Conservation (phyloP, 2,888 invertebrate genomes). For the Plutella xylostella region DNA sequence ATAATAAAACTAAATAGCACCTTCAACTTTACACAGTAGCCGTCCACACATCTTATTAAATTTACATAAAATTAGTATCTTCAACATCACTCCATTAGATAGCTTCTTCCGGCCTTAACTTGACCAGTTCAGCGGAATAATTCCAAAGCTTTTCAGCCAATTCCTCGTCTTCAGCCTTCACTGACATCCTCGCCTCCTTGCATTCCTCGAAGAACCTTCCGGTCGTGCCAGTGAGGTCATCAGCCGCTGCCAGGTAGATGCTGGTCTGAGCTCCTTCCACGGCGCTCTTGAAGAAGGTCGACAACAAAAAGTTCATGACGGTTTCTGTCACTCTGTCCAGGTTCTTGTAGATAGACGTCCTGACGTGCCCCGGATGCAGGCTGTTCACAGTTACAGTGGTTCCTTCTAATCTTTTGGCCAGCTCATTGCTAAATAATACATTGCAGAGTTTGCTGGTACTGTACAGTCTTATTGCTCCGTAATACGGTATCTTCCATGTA, state of each 20-base stretch:
- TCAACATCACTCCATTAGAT: conserved; percentile 10
- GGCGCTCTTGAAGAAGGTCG: conserved; percentile 79
- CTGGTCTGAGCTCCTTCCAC: conserved; percentile 86
- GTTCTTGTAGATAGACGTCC: conserved; percentile 82
- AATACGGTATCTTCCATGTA: conserved; percentile 36
- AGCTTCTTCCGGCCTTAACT: conserved; percentile 36
- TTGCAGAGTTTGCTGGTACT: conserved; percentile 61
- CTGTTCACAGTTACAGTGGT: conserved; percentile 81
- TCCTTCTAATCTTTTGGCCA: conserved; percentile 46
- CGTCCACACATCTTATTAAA: too few relatives aligned
- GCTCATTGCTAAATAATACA: conserved; percentile 54
- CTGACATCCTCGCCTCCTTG: conserved; percentile 69
- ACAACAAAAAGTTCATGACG: conserved; percentile 71
- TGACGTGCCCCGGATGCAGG: conserved; percentile 88
- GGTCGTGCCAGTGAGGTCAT: conserved; percentile 76
- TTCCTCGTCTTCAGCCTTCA: conserved; percentile 73
- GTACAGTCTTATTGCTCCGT: conserved; percentile 63
- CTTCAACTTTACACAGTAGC: too few relatives aligned
- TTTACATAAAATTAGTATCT: too few relatives aligned
- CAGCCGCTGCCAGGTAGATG: conserved; percentile 78
- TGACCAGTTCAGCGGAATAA: conserved; percentile 45
- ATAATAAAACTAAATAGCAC: too few relatives aligned
- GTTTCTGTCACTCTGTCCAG: conserved; percentile 63
- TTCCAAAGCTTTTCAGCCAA: conserved; percentile 85
- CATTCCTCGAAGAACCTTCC: conserved; percentile 88